Conservation (phyloP, 1,140 invertebrate genomes). For the Tetragnatha versicolor region DNA sequence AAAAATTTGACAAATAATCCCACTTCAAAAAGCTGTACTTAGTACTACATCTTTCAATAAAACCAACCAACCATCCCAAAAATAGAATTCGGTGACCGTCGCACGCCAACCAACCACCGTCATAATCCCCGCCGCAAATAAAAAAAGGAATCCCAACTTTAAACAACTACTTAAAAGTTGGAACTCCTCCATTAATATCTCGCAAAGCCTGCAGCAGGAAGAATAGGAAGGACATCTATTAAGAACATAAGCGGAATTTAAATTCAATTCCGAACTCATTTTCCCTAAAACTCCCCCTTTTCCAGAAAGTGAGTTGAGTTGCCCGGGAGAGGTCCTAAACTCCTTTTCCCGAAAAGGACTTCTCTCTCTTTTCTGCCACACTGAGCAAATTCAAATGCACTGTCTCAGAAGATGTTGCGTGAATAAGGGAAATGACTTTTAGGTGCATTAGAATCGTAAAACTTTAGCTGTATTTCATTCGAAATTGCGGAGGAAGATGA, state of each 20-base stretch:
- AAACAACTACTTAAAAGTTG: constrained; percentile 20
- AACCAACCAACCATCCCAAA: no score
- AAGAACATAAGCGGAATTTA: constrained; percentile 26
- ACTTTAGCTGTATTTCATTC: constrained; percentile 12
- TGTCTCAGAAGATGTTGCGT: constrained; percentile 30
- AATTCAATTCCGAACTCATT: constrained; percentile 30
- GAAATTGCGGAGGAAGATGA: constrained; percentile 1
- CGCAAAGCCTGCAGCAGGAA: not conserved
- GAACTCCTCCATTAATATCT: not conserved
- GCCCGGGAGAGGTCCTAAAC: not conserved
- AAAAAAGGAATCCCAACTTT: no score
- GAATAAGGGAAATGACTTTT: constrained; percentile 20
- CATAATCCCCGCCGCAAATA: no score
- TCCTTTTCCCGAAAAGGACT: not conserved
- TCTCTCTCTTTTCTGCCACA: not conserved
- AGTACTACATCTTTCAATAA: no score
- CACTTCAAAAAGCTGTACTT: no score
- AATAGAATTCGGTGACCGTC: no score
- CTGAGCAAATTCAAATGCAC: constrained; percentile 19
- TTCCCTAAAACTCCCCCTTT: constrained; percentile 19
- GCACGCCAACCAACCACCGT: no score
- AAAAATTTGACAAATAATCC: no score
- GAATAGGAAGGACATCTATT: no score
- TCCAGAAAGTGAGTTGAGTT: not conserved
- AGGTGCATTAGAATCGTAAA: constrained; percentile 13